Base-by-base conservation (phyloP, 2,888 invertebrate genomes). In the Cremastobaeus sp. region DNA sequence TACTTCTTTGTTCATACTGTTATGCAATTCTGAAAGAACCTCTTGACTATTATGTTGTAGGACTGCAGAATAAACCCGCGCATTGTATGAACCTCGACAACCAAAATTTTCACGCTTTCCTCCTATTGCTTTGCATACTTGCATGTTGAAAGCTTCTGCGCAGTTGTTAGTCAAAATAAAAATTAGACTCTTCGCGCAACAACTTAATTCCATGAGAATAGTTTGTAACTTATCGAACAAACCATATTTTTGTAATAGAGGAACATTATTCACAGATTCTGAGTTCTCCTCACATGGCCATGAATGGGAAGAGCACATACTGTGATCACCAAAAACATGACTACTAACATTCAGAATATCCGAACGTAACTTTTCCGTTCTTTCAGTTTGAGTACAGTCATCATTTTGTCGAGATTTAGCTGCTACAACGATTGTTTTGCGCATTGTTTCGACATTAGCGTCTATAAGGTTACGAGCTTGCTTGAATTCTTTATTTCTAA, bases 71-170 rank as follows among this genome's bases (percentile, higher is more conserved):
- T 21, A 11, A 6, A 25, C 45, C 11, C 45, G 2, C 4, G 45
- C 45, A 14, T 45, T 12, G 9, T 39, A 39, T 17, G 39, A 39
- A 20, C 21, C 21, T 12, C 12, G 30, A 6, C 20, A 18, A 14
- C 32, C 52, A 18, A 21, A 69, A 35, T 60, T 45, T 0, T 41
- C 9, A 32, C 69, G 41, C 18, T 69, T 69, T 6, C 60, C 69
- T 9, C 52, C 43, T 5, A 60, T 60, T 4, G 17, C 18, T 25
- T 60, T 52, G 8, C 60, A 60, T 8, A 69, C 30, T 3, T 52
- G 21, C 2, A 28, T 9, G 35, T 57, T 66, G 20, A 35, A 66
- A 8, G 45, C 15, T 48, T 66, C 41, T 11, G 28, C 50, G 2
- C 9, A 11, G 35, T 69, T 69, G 18, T 30, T 60, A 4, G 52